Conservation (phyloP, 1,140 invertebrate genomes). For the Ips typographus region DNA sequence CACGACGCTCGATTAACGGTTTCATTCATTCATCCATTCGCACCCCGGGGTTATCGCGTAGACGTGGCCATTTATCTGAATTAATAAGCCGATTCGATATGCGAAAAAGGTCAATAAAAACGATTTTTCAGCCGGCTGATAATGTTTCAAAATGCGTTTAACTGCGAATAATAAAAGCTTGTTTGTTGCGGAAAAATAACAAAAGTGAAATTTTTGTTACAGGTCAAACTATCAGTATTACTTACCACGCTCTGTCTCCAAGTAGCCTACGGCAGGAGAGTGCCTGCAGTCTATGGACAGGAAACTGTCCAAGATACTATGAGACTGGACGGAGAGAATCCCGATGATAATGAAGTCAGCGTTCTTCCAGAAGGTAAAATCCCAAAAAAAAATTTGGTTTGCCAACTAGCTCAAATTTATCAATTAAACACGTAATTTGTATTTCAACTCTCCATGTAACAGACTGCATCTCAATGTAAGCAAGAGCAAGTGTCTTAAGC, state of each 20-base stretch:
- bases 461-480: no score
- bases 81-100: constrained; percentile 1
- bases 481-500: no score
- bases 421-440: no score
- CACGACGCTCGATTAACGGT: background rate
- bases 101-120: background rate
- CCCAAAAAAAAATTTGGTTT: background rate
- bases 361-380: constrained; percentile 22
- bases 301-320: no score
- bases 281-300: no score
- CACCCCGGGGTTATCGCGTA: constrained; percentile 6
- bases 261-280: constrained; percentile 25
- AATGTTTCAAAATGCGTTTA: background rate
- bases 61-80: constrained; percentile 5
- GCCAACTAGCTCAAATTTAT: no score
- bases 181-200: background rate
- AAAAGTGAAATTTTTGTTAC: constrained; percentile 29
- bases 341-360: constrained; percentile 41
- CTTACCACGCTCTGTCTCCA: constrained; percentile 37
- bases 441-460: no score
- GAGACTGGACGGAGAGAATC: constrained; percentile 36
- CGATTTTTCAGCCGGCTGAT: background rate
- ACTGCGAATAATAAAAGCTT: background rate
- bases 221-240: constrained; percentile 45
- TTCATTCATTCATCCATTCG: constrained; percentile 7